A percentile compares a stretch with the other conserved stretches of the same genome.
phyloP scores from a whole-genome alignment of 2,113 vertebrate genomes.

The Urocynchramus pylzowi region DNA sequence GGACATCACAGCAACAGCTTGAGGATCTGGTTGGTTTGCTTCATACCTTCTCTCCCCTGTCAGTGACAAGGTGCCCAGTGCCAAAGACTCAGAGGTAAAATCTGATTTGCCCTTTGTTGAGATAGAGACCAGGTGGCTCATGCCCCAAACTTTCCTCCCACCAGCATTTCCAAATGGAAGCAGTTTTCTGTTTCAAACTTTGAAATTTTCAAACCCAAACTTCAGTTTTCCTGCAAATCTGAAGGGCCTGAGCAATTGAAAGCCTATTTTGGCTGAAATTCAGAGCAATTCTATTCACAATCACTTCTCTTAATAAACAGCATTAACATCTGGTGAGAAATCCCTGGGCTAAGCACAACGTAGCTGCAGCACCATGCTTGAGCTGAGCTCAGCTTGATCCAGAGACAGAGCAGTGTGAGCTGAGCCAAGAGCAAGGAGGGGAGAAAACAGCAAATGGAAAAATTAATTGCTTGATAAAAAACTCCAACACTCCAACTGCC shows the following conservation, averaged over 20 bases:
- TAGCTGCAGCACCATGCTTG: background rate
- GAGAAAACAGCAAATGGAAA: slow-evolving; percentile 38
- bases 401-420: background rate
- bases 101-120: background rate
- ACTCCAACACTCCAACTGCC: background rate
- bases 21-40: background rate
- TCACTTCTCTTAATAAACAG: background rate
- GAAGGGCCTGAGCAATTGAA: background rate
- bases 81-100: background rate
- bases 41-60: background rate
- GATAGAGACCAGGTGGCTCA: background rate
- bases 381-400: background rate
- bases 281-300: background rate
- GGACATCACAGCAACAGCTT: background rate
- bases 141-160: background rate
- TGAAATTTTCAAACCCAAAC: background rate
- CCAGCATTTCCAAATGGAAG: background rate
- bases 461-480: slow-evolving; percentile 1
- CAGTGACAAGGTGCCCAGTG: background rate
- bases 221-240: background rate
- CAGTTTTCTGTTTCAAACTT: background rate
- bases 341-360: background rate
- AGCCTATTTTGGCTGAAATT: background rate
- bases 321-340: slow-evolving; percentile 1
- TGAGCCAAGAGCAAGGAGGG: background rate